These are phyloP conservation scores for Drosophila colorata DNA, from an alignment of 2,888 invertebrate genomes.

Conservation along the genomic window DNA sequence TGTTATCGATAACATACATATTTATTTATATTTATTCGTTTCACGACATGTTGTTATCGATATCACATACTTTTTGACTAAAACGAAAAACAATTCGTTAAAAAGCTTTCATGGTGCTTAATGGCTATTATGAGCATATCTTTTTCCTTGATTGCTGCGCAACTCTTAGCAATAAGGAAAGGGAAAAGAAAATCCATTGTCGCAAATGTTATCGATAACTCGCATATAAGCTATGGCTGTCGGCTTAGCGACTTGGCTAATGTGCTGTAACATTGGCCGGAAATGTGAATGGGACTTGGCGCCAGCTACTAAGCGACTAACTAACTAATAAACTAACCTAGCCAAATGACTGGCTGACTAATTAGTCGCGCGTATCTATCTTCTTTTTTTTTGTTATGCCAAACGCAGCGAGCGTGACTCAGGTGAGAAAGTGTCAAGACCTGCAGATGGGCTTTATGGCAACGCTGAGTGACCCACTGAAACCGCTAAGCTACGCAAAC, in stretches of 20 bases:
- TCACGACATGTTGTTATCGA: constrained; percentile 1
- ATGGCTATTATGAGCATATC: too few species aligned
- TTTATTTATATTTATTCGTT: too few species aligned
- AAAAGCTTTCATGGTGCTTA: too few species aligned
- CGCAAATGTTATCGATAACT: constrained; percentile 2
- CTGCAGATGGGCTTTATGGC: constrained; percentile 37
- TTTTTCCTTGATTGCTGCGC: too few species aligned
- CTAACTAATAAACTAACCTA: constrained; percentile 11
- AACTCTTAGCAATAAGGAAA: not conserved
- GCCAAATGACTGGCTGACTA: constrained; percentile 20
- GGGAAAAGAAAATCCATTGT: not conserved
- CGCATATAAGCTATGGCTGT: not conserved
- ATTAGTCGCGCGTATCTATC: constrained; percentile 40
- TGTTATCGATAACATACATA: not conserved
- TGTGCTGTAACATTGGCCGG: constrained; percentile 24
- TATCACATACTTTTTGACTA: not conserved
- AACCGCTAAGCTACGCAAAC: constrained; percentile 7
- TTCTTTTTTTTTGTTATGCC: constrained; percentile 19
- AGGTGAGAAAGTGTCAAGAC: constrained; percentile 69
- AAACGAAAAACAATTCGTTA: too few species aligned
- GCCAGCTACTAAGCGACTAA: constrained; percentile 14
- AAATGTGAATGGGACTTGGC: constrained; percentile 30
- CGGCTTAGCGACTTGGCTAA: constrained; percentile 11
- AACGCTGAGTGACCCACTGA: constrained; percentile 38
- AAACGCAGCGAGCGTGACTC: constrained; percentile 56